Percentiles rank a stretch among this genome's conserved stretches.
phyloP scores from a whole-genome alignment of 2,888 invertebrate genomes.

The Isoperla grammatica region DNA sequence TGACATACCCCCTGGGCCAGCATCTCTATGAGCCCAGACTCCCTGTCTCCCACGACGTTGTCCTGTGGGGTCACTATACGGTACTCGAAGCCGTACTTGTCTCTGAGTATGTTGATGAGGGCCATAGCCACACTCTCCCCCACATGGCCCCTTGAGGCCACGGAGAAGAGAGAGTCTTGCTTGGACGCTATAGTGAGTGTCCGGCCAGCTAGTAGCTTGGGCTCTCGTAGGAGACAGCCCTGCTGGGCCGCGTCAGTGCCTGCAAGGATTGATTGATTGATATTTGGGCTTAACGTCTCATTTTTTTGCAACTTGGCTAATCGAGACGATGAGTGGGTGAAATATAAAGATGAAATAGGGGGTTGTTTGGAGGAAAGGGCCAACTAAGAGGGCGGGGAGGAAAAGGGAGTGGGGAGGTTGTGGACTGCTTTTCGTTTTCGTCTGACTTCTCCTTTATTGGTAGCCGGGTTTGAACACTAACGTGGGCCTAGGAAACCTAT shows the following conservation, averaged over 20 bases:
- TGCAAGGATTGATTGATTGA: too few relatives aligned
- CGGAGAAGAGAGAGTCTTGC: not conserved
- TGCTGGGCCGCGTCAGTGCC: not conserved
- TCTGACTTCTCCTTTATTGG: too few relatives aligned
- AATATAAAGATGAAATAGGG: too few relatives aligned
- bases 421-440: too few relatives aligned
- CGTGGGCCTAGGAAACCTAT: too few relatives aligned
- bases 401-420: too few relatives aligned
- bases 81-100: conserved; percentile 69
- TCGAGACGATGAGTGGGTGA: too few relatives aligned
- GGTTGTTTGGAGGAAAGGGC: too few relatives aligned
- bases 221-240: conserved; percentile 14
- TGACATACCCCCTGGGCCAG: conserved; percentile 51
- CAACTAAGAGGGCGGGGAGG: too few relatives aligned
- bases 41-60: conserved; percentile 54
- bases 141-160: conserved; percentile 28
- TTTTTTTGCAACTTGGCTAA: too few relatives aligned
- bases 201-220: conserved; percentile 14
- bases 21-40: conserved; percentile 58
- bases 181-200: conserved; percentile 17
- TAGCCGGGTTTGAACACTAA: too few relatives aligned
- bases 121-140: conserved; percentile 70
- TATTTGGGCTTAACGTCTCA: too few relatives aligned
- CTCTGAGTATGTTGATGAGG: conserved; percentile 59
- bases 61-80: conserved; percentile 58